Conservation (phyloP, 2,888 invertebrate species). For the Drosophila yooni region DNA sequence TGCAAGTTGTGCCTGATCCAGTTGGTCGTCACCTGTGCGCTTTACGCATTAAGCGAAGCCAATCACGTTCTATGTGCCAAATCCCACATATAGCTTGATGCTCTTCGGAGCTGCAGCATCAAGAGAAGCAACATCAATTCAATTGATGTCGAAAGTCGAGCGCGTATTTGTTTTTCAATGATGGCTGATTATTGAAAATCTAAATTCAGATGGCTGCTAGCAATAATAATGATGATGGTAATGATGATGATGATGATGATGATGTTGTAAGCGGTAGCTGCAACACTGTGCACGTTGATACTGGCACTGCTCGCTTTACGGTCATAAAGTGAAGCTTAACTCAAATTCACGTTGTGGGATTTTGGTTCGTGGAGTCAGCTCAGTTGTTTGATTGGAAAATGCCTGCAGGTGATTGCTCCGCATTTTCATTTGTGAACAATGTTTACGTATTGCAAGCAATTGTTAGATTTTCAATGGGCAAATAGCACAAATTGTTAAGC, state of each 20-base stretch:
- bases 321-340: constrained; percentile 70
- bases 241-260: constrained; percentile 28
- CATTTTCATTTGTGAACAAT: constrained; percentile 68
- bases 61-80: constrained; percentile 68
- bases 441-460: constrained; percentile 36
- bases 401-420: constrained; percentile 74
- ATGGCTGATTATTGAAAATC: constrained; percentile 81
- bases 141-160: constrained; percentile 68
- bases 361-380: constrained; percentile 39
- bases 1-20: constrained; percentile 13
- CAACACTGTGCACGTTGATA: constrained; percentile 32
- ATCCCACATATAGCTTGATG: constrained; percentile 50
- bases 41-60: constrained; percentile 67
- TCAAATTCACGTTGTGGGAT: constrained; percentile 49
- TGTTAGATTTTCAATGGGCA: constrained; percentile 44
- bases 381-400: constrained; percentile 72
- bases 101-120: constrained; percentile 20
- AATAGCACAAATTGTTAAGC: constrained; percentile 21
- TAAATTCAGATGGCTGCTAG: constrained; percentile 67
- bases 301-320: constrained; percentile 24
- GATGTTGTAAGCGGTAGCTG: constrained; percentile 41
- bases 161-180: constrained; percentile 80
- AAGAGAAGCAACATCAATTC: constrained; percentile 48
- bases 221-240: constrained; percentile 29
- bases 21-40: constrained; percentile 43